Conservation (phyloP, 2,797 vertebrate species). For the Valencia hispanica region DNA sequence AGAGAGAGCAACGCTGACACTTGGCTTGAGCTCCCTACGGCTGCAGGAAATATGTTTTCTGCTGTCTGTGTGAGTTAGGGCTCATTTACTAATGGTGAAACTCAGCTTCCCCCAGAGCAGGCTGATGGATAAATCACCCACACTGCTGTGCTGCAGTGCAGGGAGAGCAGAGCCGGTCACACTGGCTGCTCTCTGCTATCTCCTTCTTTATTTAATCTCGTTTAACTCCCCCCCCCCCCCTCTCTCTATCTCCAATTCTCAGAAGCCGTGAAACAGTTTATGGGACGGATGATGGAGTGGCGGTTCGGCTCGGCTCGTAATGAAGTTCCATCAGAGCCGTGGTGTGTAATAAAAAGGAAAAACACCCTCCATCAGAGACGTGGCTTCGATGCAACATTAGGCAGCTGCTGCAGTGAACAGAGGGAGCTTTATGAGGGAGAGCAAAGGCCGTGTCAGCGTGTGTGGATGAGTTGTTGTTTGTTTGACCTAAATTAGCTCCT, state of each 20-base stretch:
- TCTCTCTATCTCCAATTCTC: not conserved
- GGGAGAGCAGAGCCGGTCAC: constrained; percentile 21
- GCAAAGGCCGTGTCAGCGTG: not conserved
- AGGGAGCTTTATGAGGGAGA: constrained; percentile 25
- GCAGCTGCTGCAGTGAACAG: no score
- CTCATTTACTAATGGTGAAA: constrained; percentile 73
- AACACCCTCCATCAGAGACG: constrained; percentile 29
- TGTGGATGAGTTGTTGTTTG: not conserved
- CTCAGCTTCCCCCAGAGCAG: constrained; percentile 9
- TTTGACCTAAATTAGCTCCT: constrained; percentile 3
- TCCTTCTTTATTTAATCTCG: constrained; percentile 14
- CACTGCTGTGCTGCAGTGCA: constrained; percentile 53
- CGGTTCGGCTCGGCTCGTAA: constrained; percentile 34
- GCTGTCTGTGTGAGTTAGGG: constrained; percentile 62
- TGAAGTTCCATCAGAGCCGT: constrained; percentile 33
- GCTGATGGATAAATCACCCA: constrained; percentile 48
- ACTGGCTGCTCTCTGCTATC: constrained; percentile 11
- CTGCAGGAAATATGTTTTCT: constrained; percentile 31
- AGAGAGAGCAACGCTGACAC: not conserved
- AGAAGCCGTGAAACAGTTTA: constrained; percentile 27
- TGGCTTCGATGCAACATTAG: no score
- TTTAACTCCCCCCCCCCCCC: not conserved
- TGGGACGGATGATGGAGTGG: constrained; percentile 25
- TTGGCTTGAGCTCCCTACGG: constrained; percentile 13
- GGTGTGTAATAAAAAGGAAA: constrained; percentile 12